Base-by-base conservation (phyloP, 92 coral and sea anemone genomes). In the Muricea muricata region DNA sequence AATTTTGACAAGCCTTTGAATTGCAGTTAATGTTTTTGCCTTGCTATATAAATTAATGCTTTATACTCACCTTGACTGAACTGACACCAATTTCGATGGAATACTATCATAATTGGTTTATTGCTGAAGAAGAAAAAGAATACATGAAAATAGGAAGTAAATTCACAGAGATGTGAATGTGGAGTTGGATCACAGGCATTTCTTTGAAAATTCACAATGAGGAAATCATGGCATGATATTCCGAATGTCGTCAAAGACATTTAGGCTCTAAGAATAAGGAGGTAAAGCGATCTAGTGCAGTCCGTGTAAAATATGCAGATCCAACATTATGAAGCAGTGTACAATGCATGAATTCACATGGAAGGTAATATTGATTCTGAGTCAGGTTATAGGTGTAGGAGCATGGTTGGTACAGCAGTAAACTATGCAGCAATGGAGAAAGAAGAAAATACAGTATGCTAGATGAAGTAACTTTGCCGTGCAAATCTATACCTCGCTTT, bases 41-140 rank as follows among this genome's bases (percentile, higher is more conserved):
- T 23, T 57, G 12, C 12, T 0, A 23, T 24, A 18, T 11, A 60
- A 60, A 34, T 60, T 12, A 60, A 3, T 28, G 28, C 26, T 24
- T 31, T 25, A 60, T 60, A 7, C 2, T 25, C 17, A 96, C 99
- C 88, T 89, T 92, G 97, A 87, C 97, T 96, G 75, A 94, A 85
- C 65, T 96, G 97, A 58, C 99, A 96, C 99, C 99, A 96, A 23
- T 94, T 91, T 66, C 83, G 84, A 80, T 96, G 99, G 23, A 96
- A 80, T 13, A 96, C 84, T 48, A 96, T 61, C 97, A 96, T 93
- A 17, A 96, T 74, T 21, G 96, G 97, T 52, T 93, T 96, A 28
- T 90, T 80, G 1, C 99, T 96, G 56, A n/a, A 29, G 65, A 25
- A 70, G 13, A 70, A 15, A 18, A 70, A 70, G 18, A 18, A 9